Base-by-base conservation (phyloP, 2,113 vertebrate species). In the Onychostruthus taczanowskii region DNA sequence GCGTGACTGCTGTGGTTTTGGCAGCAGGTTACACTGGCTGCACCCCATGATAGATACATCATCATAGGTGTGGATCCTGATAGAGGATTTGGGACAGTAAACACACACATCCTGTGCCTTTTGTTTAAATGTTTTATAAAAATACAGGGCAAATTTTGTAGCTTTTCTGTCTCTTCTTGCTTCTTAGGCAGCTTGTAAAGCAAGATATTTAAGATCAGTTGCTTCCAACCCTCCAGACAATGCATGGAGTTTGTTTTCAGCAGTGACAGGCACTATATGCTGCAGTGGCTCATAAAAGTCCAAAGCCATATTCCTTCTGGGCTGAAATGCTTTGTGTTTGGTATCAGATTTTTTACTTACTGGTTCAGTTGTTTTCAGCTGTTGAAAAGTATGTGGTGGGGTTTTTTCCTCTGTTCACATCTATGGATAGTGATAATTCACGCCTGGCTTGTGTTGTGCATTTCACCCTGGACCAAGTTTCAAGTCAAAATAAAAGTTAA, bases 281-380 rank as follows among this genome's bases (percentile, higher is more conserved):
- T 88, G 53, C 75, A 78, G 59, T 70, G 76, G 68, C 80, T 87
- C 88, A 46, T 90, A 89, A 84, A 94, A 95, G 77, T 87, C 74
- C 73, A 70, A 84, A 95, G 62, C 6, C 58, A 72, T 93, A 89
- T 78, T 97, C 85, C 49, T 92, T 95, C 93, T 33, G 44, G 69
- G 64, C 28, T 90, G 73, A 92, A 95, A 94, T 62, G 27, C 50
- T 66, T 78, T 7, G 0, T 76, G 16, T 87, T 96, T 87, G 62
- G 35, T 89, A 64, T 73, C 58, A 87, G 58, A 69, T 89, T 89
- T 88, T 88, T 49, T 81, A 84, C 39, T 90, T 80, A 74, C 5
- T 72, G 62, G 26, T 84, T 90, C 92, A 28, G 58, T 81, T 72
- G 76, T 1, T 90, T 96, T 90, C 59, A 93, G 90, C 62, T 91